Base-by-base conservation (phyloP, 1,140 invertebrate genomes). In the Diprion similis region DNA sequence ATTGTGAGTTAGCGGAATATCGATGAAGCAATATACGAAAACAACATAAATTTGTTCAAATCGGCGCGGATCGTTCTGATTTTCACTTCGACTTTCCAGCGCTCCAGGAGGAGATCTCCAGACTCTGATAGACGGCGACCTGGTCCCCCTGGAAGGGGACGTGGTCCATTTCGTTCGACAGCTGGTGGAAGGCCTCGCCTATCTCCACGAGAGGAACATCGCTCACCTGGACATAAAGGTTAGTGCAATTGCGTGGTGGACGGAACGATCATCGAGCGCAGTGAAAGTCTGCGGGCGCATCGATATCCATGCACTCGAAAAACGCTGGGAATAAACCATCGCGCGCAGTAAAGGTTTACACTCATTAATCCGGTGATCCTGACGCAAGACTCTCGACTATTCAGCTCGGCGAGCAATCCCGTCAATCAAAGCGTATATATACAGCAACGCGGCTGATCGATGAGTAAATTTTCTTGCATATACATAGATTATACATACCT, bases 221-320 rank as follows among this genome's bases (percentile, higher is more conserved):
- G 94, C 93, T 76, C 94, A 95, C 89, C 89, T 95, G 79, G 94
- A 95, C 85, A 92, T 95, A 78, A 95, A 95, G 92, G 94, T 94
- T 89, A 88, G 69, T 80, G 85, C 11, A 37, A 37, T 37, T 37
- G 24, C 24, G 24, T 37, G 24, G 24, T 37, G 24, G 6, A 37
- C 24, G 24, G 24, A 37, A 6, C 24, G 24, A 37, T 37, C 2
- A 37, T 37, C 24, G 24, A 37, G 17, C 59, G 17, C 13, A 15
- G 13, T 7, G 59, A 64, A 64, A 64, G 17, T 64, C 13, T 7
- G 17, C 59, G 17, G 59, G 8, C 13, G 17, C 59, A 4, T 64
- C 8, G 59, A 64, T 15, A 64, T 64, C 8, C 17, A 7, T 64
- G 1, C 17, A 7, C 13, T 64, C 59, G 59, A 64, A 17, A 64